Evolutionary conservation across 1,140 invertebrate genomes (phyloP).

Genomic region (Drosophila ficusphila): DNA sequence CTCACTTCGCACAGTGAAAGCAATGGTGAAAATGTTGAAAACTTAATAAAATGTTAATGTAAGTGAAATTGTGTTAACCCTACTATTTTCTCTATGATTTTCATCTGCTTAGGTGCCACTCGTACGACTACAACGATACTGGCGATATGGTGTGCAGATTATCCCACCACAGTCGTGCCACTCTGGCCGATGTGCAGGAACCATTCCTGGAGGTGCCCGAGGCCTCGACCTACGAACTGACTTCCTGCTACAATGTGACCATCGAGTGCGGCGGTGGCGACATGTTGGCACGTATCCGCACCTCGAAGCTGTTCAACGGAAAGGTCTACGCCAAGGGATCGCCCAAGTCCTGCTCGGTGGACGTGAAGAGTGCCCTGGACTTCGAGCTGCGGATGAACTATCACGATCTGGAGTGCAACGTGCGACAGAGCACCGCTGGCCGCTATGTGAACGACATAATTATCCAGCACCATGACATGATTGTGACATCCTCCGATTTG

Average conservation of each 20-base stretch:
- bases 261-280: slow-evolving; percentile 96
- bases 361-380: slow-evolving; percentile 92
- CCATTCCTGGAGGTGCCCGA: slow-evolving; percentile 95
- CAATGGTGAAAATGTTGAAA: too few relatives aligned
- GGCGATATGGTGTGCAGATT: slow-evolving; percentile 96
- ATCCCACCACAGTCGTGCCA: slow-evolving; percentile 95
- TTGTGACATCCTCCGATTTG: slow-evolving; percentile 96
- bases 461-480: slow-evolving; percentile 97
- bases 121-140: slow-evolving; percentile 96
- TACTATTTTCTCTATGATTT: neutral
- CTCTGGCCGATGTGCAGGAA: slow-evolving; percentile 94
- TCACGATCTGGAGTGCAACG: slow-evolving; percentile 95
- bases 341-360: slow-evolving; percentile 95
- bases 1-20: too few relatives aligned
- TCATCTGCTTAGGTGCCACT: slow-evolving; percentile 89
- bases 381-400: slow-evolving; percentile 96
- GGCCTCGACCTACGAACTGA: slow-evolving; percentile 95
- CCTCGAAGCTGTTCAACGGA: slow-evolving; percentile 95
- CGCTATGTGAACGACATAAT: slow-evolving; percentile 95
- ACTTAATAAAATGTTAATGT: too few relatives aligned
- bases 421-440: slow-evolving; percentile 92
- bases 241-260: slow-evolving; percentile 97
- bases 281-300: slow-evolving; percentile 96
- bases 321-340: slow-evolving; percentile 97
- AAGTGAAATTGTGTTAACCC: neutral